These are phyloP conservation scores for Portevinia maculata DNA, from an alignment of 2,888 invertebrate species.

Conservation along the genomic window DNA sequence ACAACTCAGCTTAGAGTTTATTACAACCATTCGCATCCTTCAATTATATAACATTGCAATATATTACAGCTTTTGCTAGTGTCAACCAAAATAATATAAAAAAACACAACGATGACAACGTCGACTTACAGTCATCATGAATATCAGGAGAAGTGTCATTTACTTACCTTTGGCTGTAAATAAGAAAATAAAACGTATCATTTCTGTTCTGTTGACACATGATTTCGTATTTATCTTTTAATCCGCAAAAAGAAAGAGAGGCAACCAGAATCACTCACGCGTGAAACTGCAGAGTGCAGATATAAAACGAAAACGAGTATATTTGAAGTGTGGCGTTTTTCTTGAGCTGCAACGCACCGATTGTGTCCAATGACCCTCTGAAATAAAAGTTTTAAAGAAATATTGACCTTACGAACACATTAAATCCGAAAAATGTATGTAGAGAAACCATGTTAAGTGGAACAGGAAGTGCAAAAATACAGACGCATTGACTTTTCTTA, in stretches of 20 bases:
- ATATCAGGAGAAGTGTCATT: slow-evolving; percentile 30
- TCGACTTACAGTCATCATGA: background rate
- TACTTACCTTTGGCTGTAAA: slow-evolving; percentile 27
- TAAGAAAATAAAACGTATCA: background rate
- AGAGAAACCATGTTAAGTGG: background rate
- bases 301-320: too few relatives aligned
- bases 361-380: slow-evolving; percentile 19
- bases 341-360: slow-evolving; percentile 1
- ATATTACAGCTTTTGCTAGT: slow-evolving; percentile 19
- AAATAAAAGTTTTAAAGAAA: slow-evolving; percentile 19
- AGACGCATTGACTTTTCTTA: background rate
- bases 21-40: background rate
- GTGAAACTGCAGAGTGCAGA: slow-evolving; percentile 32
- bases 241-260: background rate
- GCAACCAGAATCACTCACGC: background rate
- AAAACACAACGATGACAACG: background rate
- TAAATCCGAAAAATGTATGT: background rate
- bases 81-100: slow-evolving; percentile 6
- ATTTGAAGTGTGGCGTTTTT: slow-evolving; percentile 1
- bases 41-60: slow-evolving; percentile 30
- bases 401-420: slow-evolving; percentile 18
- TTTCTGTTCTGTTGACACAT: slow-evolving; percentile 9
- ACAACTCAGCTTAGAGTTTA: slow-evolving; percentile 8
- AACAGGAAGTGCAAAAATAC: slow-evolving; percentile 12
- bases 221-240: slow-evolving; percentile 22